Evolutionary conservation across 2,797 vertebrate species (phyloP), one percentile per base, ranked within the genome.

Genomic region (Myotis findleyi): DNA sequence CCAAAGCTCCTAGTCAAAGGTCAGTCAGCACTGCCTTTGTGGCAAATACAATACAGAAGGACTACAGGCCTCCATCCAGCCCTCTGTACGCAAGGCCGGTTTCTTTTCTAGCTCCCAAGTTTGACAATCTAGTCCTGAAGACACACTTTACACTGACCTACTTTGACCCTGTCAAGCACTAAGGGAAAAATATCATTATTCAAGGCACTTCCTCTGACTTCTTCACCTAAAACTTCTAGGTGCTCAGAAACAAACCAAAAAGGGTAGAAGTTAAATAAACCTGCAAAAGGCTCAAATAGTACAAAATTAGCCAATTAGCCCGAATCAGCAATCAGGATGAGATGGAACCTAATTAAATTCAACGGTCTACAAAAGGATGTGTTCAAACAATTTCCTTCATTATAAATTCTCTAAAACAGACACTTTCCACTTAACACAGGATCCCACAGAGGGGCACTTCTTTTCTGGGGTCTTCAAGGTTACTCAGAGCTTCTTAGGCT

Each of bases 331-430:
- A 97, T 96, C 94, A 97, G 95, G 79, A 97, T 5, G 38, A 97
- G 96, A 93, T 94, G 94, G 97, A 98, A 95, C 53, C 59, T 94
- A 98, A 98, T 98, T 97, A 98, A 98, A 98, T 91, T 93, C 94
- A 96, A 95, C 94, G 96, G 64, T 93, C 96, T 93, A 97, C 92
- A 97, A 94, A 71, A 97, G 95, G 95, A 85, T 95, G 71, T 94
- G 92, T 97, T 97, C 93, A 93, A 94, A 72, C 95, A 98, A 97
- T 97, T 94, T 97, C 88, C 71, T 96, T 97, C 66, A 94, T 97
- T 98, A 97, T 96, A 95, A 69, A 91, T 98, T 98, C 97, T 97
- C 92, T 95, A 92, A 97, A 97, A 84, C 71, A 98, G 97, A 97
- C 96, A 97, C 96, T 92, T 97, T 95, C 89, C 93, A 88, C 97